Evolutionary conservation across 2,113 vertebrate species (phyloP).

Genomic region (Laterallus jamaicensis): DNA sequence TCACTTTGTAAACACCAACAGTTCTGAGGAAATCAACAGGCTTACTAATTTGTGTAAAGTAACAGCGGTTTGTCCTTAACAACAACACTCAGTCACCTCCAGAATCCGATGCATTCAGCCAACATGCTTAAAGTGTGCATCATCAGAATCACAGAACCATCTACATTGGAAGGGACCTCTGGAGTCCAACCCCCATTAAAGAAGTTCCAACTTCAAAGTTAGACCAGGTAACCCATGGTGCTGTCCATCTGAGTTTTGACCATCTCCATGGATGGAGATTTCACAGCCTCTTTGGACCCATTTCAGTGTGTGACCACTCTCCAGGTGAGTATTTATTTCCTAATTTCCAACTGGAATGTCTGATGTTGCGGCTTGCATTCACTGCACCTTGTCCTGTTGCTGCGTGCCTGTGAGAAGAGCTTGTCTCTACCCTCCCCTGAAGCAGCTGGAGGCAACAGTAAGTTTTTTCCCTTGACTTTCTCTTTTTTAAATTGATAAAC

Average conservation of each 20-base stretch:
- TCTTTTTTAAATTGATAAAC: neutral
- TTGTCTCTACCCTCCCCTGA: neutral
- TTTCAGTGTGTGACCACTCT: neutral
- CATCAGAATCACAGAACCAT: neutral
- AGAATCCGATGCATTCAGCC: neutral
- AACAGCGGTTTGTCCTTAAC: neutral
- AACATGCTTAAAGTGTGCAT: rapidly evolving
- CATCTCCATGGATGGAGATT: neutral
- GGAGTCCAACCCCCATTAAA: neutral
- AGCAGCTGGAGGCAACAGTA: neutral
- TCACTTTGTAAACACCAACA: neutral
- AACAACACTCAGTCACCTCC: neutral
- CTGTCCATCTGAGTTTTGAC: neutral
- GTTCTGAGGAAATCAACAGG: neutral
- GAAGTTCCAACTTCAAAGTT: neutral
- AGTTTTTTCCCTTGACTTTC: neutral
- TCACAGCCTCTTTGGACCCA: neutral
- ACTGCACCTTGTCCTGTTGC: rapidly evolving
- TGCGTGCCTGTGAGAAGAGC: neutral
- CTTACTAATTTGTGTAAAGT: neutral
- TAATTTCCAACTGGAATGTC: neutral
- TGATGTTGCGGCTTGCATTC: neutral
- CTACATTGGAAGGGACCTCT: neutral
- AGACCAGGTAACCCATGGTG: neutral
- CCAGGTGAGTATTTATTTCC: neutral